Evolutionary conservation across 1,140 invertebrate genomes (phyloP).

Genomic region (Potamilus streckersoni): DNA sequence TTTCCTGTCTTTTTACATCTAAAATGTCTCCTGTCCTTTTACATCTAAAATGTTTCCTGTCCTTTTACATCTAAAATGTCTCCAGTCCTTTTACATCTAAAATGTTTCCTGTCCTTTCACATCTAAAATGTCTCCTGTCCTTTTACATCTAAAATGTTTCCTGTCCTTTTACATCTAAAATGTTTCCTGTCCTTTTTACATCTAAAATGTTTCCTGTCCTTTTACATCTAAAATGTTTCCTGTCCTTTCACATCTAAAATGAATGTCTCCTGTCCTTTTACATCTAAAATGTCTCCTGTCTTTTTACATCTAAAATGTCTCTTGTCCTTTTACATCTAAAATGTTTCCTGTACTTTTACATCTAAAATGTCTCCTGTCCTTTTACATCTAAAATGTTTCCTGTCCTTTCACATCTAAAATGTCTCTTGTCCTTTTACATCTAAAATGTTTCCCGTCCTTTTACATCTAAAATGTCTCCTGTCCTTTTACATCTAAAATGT

Average conservation of each 20-base stretch:
- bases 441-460: no score
- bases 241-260: background rate
- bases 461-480: background rate
- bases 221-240: background rate
- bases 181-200: conserved; percentile 40
- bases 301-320: no score
- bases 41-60: background rate
- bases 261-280: background rate
- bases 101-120: no score
- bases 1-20: conserved; percentile 24
- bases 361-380: background rate
- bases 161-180: background rate
- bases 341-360: background rate
- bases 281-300: background rate
- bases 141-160: no score
- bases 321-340: background rate
- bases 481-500: background rate
- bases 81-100: no score
- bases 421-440: no score
- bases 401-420: background rate
- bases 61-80: background rate
- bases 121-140: background rate
- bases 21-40: background rate
- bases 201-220: background rate
- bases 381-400: background rate